A percentile compares a stretch with the other conserved stretches of the same genome.
Conservation (phyloP, 2,888 invertebrate genomes). For the Pogonocherus hispidulus region DNA sequence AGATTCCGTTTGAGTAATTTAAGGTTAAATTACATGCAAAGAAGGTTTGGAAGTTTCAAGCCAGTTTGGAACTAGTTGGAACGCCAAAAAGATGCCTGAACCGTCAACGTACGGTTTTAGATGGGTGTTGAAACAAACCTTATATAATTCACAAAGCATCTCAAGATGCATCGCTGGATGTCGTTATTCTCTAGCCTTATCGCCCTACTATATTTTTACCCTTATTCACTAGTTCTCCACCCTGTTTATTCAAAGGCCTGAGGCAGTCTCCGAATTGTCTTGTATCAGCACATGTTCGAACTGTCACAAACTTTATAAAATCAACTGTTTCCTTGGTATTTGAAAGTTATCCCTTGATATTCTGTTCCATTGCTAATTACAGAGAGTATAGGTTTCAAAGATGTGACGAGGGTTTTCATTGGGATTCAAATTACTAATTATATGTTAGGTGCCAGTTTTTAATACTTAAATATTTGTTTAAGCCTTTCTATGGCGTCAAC, state of each 20-base stretch:
- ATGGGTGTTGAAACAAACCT: too few relatives aligned
- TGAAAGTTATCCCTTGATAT: constrained; percentile 10
- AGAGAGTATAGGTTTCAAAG: background rate
- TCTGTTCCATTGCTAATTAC: constrained; percentile 15
- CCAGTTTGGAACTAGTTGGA: too few relatives aligned
- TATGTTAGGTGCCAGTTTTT: constrained; percentile 23
- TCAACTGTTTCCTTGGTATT: constrained; percentile 19
- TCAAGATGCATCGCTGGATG: too few relatives aligned
- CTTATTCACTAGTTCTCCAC: background rate
- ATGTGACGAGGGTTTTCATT: constrained; percentile 23
- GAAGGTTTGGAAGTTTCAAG: too few relatives aligned
- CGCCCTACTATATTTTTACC: too few relatives aligned
- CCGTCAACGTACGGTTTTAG: too few relatives aligned
- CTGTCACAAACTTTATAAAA: constrained; percentile 29
- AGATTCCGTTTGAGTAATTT: too few relatives aligned
- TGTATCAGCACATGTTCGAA: constrained; percentile 15
- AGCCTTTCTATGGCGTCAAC: constrained; percentile 5
- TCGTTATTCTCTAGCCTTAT: too few relatives aligned
- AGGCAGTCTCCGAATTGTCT: constrained; percentile 19
- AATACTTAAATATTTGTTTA: constrained; percentile 18
- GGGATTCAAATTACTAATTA: constrained; percentile 32
- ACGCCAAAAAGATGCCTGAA: too few relatives aligned
- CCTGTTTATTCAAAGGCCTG: constrained; percentile 18
- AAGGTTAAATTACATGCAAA: too few relatives aligned
- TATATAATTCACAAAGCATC: too few relatives aligned